Conservation (phyloP, 2,888 invertebrate genomes). For the Unio delphinus region DNA sequence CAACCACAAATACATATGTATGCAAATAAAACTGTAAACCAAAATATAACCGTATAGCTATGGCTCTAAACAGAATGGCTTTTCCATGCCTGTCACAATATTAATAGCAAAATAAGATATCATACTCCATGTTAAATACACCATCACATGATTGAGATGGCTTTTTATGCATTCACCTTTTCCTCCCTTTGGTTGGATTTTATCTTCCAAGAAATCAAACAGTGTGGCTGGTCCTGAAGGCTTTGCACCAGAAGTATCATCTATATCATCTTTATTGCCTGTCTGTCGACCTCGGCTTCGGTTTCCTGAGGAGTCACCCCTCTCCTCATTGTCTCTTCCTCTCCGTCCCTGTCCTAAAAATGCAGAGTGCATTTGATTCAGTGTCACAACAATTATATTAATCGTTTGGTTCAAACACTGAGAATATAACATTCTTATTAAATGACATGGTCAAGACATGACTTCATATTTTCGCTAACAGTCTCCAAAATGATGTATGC, state of each 20-base stretch:
- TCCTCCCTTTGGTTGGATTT: constrained; percentile 54
- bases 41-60: not conserved
- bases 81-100: not conserved
- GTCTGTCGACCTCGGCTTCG: constrained; percentile 34
- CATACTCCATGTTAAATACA: no score
- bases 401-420: no score
- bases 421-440: no score
- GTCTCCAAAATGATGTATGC: no score
- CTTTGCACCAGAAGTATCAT: constrained; percentile 41
- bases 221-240: constrained; percentile 70
- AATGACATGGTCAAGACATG: no score
- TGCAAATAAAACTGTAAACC: no score
- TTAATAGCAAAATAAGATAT: no score
- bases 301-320: constrained; percentile 7
- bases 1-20: no score
- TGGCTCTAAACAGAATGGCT: not conserved
- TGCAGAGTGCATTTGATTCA: no score
- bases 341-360: constrained; percentile 10
- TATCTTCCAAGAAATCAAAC: constrained; percentile 69
- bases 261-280: constrained; percentile 49
- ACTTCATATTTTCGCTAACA: no score
- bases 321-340: constrained; percentile 8
- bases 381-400: no score
- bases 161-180: constrained; percentile 16
- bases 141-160: no score